Percentiles rank a stretch among this genome's conserved stretches.
phyloP scores from a whole-genome alignment of 2,888 invertebrate genomes.

The Ptychoptera albimana region DNA sequence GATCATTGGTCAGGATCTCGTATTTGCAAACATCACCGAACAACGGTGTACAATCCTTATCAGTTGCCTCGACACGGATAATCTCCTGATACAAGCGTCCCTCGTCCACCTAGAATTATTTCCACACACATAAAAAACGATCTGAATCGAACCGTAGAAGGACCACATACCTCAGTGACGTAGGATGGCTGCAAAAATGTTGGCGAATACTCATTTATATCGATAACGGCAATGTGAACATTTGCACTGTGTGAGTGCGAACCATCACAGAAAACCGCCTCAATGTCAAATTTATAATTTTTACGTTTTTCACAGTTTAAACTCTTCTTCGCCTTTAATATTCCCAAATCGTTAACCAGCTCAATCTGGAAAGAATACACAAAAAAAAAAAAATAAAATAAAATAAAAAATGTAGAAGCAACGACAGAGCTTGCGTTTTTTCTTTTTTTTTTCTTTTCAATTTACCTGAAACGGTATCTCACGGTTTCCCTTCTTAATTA shows the following conservation, averaged over 20 bases:
- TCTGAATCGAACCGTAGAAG: neutral
- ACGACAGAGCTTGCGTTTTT: neutral
- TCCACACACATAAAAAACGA: conserved; percentile 31
- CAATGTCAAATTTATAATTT: conserved; percentile 91
- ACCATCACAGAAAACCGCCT: conserved; percentile 82
- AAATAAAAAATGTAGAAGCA: neutral
- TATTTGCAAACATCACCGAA: conserved; percentile 96
- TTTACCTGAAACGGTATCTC: conserved; percentile 80
- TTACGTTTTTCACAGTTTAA: conserved; percentile 88
- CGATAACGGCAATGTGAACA: conserved; percentile 86
- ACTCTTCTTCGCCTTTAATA: conserved; percentile 60
- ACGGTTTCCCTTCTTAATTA: conserved; percentile 82
- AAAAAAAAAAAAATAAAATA: conserved; percentile 4
- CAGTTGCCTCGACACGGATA: conserved; percentile 78
- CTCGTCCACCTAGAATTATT: no score
- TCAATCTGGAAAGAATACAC: conserved; percentile 36
- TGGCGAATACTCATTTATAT: conserved; percentile 92
- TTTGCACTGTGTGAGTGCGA: conserved; percentile 74
- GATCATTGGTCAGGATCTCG: conserved; percentile 82
- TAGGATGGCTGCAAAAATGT: conserved; percentile 83
- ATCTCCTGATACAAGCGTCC: conserved; percentile 81
- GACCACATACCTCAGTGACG: conserved; percentile 62
- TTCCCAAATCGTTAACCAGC: conserved; percentile 62
- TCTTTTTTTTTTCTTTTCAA: neutral
- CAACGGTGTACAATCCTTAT: conserved; percentile 85